A percentile compares a stretch with the other conserved stretches of the same genome.
Evolutionary conservation across 2,888 invertebrate genomes (phyloP).

Genomic region (Disparrhopalites patrizii): DNA sequence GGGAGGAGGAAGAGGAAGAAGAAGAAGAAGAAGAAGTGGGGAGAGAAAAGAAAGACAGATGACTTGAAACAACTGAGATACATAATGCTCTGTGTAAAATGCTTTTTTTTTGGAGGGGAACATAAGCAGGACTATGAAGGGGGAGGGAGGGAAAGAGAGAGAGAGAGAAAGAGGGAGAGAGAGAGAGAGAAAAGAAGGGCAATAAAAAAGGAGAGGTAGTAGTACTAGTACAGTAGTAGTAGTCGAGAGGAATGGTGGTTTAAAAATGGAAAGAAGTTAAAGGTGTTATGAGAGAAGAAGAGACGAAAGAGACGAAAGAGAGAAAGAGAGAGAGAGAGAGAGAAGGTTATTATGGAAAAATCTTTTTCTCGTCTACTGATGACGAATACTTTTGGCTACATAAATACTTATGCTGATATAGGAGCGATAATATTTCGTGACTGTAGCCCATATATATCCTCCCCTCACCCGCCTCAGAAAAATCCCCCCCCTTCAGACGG

Average conservation of each 20-base stretch:
- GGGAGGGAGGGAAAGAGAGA: slow-evolving; percentile 1
- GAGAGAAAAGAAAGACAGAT: too few species aligned
- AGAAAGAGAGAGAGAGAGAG: slow-evolving; percentile 8
- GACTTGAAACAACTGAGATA: too few species aligned
- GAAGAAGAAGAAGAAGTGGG: not conserved
- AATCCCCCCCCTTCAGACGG: not conserved
- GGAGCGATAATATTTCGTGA: slow-evolving; percentile 32
- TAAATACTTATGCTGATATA: slow-evolving; percentile 33
- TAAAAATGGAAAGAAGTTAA: slow-evolving; percentile 31
- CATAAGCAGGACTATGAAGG: too few species aligned
- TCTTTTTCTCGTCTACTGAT: slow-evolving; percentile 29
- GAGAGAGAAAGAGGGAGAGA: not conserved
- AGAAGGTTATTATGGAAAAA: slow-evolving; percentile 27
- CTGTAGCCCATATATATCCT: slow-evolving; percentile 29
- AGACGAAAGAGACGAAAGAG: not conserved
- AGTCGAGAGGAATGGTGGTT: slow-evolving; percentile 23
- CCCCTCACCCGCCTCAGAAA: slow-evolving; percentile 17
- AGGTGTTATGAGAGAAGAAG: slow-evolving; percentile 21
- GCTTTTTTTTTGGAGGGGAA: slow-evolving; percentile 7
- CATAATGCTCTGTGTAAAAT: too few species aligned
- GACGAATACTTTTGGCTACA: slow-evolving; percentile 27
- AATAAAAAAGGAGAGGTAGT: slow-evolving; percentile 7
- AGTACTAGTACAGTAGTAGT: not conserved
- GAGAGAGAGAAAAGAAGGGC: too few species aligned
- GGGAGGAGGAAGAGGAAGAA: slow-evolving; percentile 18